A percentile compares a stretch with the other conserved stretches of the same genome.
Evolutionary conservation across 2,113 vertebrate genomes (phyloP).

Genomic region (Lampris incognitus): DNA sequence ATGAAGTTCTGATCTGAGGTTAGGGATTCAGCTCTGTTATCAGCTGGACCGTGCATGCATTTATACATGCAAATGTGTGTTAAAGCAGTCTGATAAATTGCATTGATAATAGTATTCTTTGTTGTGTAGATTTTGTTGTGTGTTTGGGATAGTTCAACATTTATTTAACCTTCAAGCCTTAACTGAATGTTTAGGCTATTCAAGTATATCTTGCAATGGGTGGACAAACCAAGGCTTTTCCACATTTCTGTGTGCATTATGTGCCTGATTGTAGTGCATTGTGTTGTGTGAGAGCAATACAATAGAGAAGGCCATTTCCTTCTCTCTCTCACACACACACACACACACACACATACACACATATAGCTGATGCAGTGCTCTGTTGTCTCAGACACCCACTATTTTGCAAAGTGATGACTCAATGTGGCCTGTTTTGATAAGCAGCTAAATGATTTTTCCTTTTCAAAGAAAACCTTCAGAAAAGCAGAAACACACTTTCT

Average conservation of each 20-base stretch:
- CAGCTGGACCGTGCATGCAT: too few species aligned
- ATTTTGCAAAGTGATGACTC: slow-evolving; percentile 69
- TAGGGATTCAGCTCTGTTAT: too few species aligned
- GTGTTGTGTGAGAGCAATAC: not conserved
- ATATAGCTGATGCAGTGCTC: slow-evolving; percentile 38
- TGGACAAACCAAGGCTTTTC: not conserved
- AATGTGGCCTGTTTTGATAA: slow-evolving; percentile 32
- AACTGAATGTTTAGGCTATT: not conserved
- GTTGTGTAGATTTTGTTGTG: too few species aligned
- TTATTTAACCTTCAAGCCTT: not conserved
- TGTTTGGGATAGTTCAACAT: not conserved
- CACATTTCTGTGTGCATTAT: not conserved
- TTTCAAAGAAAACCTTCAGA: too few species aligned
- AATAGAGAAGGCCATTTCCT: slow-evolving; percentile 2
- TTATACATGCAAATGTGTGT: too few species aligned
- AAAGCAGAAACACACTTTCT: not conserved
- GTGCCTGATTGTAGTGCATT: slow-evolving; percentile 18
- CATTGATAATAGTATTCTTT: too few species aligned
- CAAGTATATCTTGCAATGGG: not conserved
- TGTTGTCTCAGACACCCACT: slow-evolving; percentile 57
- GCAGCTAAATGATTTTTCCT: not conserved
- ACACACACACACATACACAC: not conserved
- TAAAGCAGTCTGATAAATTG: too few species aligned
- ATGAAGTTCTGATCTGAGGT: too few species aligned
- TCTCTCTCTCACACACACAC: not conserved